Conservation (phyloP, 2,113 vertebrate genomes). For the Caracal caracal region DNA sequence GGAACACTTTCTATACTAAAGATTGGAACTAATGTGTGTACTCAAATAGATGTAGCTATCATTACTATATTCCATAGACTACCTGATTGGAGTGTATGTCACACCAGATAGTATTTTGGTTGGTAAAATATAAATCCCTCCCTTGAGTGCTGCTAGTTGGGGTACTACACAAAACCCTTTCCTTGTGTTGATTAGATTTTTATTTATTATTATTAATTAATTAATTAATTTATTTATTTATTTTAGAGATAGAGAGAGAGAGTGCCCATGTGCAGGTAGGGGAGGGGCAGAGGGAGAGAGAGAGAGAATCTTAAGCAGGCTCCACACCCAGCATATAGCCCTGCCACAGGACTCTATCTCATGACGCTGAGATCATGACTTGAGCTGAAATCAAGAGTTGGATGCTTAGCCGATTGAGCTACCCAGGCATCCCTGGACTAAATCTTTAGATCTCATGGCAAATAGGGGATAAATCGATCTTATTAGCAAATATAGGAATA, state of each 20-base stretch:
- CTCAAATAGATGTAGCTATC: background rate
- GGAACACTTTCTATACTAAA: background rate
- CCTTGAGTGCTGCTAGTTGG: background rate
- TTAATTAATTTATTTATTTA: background rate
- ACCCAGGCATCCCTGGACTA: background rate
- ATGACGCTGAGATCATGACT: background rate
- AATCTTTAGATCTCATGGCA: slow-evolving; percentile 4
- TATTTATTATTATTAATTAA: background rate
- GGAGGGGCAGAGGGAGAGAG: background rate
- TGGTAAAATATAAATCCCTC: background rate
- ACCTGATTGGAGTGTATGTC: background rate
- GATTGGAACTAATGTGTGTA: background rate
- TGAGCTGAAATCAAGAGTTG: background rate
- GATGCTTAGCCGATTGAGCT: background rate
- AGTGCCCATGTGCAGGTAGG: background rate
- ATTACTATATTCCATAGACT: background rate
- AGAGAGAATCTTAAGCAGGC: background rate
- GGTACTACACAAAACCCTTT: background rate
- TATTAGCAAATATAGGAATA: background rate
- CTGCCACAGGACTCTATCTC: background rate
- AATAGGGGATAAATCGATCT: background rate
- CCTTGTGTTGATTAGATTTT: slow-evolving; percentile 12
- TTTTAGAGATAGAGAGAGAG: background rate
- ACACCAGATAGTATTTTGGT: background rate
- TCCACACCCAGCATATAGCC: background rate